Conservation (phyloP, 2,797 vertebrate species). For the Muscicapa striata region DNA sequence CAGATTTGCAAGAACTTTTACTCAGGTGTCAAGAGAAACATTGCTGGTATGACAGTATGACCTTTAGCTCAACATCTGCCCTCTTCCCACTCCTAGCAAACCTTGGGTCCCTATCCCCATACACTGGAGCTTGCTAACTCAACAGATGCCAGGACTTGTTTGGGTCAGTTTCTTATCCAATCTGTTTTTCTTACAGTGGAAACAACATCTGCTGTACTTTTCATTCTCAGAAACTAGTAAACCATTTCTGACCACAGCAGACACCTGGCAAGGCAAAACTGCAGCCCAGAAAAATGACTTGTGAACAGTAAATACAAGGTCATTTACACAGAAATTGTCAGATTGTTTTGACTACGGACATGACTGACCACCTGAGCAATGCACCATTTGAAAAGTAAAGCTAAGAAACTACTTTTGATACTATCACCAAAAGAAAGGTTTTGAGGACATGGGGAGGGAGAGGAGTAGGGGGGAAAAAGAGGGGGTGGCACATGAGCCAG, state of each 20-base stretch:
- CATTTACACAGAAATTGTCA: background rate
- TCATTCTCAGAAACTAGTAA: background rate
- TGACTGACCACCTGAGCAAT: background rate
- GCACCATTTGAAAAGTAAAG: background rate
- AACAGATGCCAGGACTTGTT: background rate
- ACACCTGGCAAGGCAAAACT: background rate
- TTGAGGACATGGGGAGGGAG: background rate
- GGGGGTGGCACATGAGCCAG: background rate
- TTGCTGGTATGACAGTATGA: background rate
- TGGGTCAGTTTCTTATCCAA: background rate
- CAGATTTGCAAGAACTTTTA: background rate
- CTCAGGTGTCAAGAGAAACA: background rate
- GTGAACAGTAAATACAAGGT: background rate
- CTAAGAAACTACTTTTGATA: background rate
- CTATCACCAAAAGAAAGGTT: background rate
- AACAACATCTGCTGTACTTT: background rate
- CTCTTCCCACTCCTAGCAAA: background rate
- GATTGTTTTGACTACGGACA: background rate
- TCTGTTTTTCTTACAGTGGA: background rate
- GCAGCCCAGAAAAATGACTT: background rate
- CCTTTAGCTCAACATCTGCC: background rate
- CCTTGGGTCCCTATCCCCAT: accelerated
- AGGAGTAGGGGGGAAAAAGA: background rate
- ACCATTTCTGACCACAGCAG: background rate
- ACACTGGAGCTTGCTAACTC: background rate